A percentile compares a stretch with the other conserved stretches of the same genome.
These are phyloP conservation scores for Butastur rufipennis DNA, from an alignment of 2,113 vertebrate genomes.

Conservation along the genomic window DNA sequence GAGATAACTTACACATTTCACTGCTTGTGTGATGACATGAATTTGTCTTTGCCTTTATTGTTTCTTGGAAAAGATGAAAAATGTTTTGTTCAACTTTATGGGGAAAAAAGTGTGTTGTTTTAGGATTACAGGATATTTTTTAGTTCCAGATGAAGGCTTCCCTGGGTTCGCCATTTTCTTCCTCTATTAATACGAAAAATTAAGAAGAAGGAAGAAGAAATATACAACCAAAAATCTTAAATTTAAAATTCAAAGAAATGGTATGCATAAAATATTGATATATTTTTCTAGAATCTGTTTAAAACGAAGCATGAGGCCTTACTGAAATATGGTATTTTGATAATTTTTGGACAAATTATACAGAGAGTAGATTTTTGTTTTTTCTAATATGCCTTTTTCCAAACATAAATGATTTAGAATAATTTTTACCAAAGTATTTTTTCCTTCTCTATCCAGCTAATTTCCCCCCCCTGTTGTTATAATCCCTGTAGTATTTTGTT, in stretches of 20 bases:
- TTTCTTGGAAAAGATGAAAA: background rate
- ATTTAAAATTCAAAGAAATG: background rate
- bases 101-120: background rate
- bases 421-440: background rate
- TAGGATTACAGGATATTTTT: background rate
- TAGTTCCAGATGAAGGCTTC: background rate
- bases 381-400: background rate
- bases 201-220: background rate
- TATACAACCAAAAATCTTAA: background rate
- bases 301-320: rapidly evolving
- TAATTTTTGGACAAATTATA: background rate
- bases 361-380: background rate
- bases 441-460: background rate
- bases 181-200: background rate
- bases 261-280: background rate
- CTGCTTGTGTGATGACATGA: background rate
- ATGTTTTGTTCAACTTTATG: background rate
- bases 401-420: background rate
- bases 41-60: background rate
- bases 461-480: background rate
- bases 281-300: background rate
- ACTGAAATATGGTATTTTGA: background rate
- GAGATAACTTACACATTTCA: background rate
- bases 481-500: background rate
- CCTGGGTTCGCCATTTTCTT: background rate